Evolutionary conservation across 2,797 vertebrate genomes (phyloP).

Genomic region (Harpagifer antarcticus): DNA sequence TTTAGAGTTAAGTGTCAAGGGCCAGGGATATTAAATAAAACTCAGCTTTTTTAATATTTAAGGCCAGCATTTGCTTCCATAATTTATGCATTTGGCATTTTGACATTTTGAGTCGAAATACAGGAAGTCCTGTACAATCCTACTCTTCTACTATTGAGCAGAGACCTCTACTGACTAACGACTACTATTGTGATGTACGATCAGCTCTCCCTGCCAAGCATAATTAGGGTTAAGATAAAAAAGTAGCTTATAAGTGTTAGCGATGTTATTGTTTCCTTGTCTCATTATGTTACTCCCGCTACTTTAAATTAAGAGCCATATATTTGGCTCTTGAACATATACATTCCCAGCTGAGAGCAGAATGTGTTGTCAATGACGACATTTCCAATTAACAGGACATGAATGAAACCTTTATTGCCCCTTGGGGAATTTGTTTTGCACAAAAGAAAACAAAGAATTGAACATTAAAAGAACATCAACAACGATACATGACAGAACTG

Average conservation of each 20-base stretch:
- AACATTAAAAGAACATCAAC: too few species aligned
- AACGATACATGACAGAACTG: too few species aligned
- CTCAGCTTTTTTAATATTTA: not conserved
- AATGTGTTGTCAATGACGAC: not conserved
- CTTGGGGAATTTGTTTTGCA: too few species aligned
- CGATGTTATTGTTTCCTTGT: slow-evolving; percentile 38
- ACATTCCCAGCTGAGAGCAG: not conserved
- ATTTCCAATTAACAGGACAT: not conserved
- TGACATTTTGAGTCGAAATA: not conserved
- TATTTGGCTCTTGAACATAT: slow-evolving; percentile 7
- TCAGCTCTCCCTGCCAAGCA: slow-evolving; percentile 41
- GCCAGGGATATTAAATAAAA: not conserved
- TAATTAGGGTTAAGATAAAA: slow-evolving; percentile 49
- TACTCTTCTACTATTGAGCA: too few species aligned
- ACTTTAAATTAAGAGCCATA: slow-evolving; percentile 22
- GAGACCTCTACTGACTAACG: slow-evolving; percentile 7
- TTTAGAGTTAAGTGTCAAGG: not conserved
- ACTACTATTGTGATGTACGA: slow-evolving; percentile 21
- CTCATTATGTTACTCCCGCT: slow-evolving; percentile 20
- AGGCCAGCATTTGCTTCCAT: not conserved
- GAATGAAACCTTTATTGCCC: too few species aligned
- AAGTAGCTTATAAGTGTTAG: slow-evolving; percentile 27
- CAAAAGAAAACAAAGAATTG: too few species aligned
- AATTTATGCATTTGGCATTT: not conserved
- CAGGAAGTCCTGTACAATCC: too few species aligned